These are phyloP conservation scores for Petrosia ficiformis DNA, from an alignment of 37 sponge, comb jelly and placozoan genomes.

Conservation along the genomic window DNA sequence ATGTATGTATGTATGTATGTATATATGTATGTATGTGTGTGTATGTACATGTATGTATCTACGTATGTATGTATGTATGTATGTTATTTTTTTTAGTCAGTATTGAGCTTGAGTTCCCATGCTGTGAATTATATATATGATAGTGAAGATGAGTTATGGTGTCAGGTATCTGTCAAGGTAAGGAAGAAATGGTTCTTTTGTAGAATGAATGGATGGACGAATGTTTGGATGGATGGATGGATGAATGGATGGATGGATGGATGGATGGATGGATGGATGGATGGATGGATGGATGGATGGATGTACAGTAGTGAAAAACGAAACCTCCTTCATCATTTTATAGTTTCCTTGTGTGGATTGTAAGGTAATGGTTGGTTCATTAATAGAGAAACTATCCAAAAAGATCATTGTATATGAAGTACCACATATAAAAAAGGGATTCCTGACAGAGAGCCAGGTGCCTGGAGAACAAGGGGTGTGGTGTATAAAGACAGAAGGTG, in stretches of 20 bases:
- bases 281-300: too few species aligned
- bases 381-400: conserved; percentile 57
- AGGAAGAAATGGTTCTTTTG: too few species aligned
- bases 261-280: too few species aligned
- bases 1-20: background rate
- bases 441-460: conserved; percentile 38
- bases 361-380: conserved; percentile 61
- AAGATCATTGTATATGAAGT: conserved; percentile 78
- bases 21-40: background rate
- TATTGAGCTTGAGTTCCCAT: conserved; percentile 21
- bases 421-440: conserved; percentile 65
- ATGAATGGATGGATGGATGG: too few species aligned
- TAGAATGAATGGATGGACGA: too few species aligned
- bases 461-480: conserved; percentile 30
- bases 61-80: background rate
- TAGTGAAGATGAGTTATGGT: conserved; percentile 59
- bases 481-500: conserved; percentile 81
- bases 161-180: conserved; percentile 66
- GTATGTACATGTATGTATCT: background rate
- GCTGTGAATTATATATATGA: conserved; percentile 73
- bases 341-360: conserved; percentile 66
- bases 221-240: too few species aligned
- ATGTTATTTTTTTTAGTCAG: conserved; percentile 38
- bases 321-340: too few species aligned
- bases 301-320: too few species aligned